phyloP scores from a whole-genome alignment of 2,888 invertebrate genomes.

The Acrobasis suavella region DNA sequence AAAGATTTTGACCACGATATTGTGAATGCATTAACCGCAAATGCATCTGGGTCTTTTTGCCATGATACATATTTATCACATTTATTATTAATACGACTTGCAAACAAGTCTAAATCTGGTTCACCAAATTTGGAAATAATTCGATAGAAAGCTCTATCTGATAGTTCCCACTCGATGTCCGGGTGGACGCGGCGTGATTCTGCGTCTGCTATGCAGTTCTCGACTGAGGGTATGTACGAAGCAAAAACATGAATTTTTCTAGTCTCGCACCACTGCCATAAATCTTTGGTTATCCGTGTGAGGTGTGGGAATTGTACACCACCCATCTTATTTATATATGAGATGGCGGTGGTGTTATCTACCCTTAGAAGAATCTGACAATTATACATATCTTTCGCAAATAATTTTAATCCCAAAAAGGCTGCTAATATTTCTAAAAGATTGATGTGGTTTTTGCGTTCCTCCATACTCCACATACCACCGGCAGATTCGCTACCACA shows the following conservation, averaged over 20 bases:
- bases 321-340: constrained; percentile 1
- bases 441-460: background rate
- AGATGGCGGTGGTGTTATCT: background rate
- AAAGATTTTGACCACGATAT: background rate
- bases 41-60: too few species aligned
- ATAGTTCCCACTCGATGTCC: too few species aligned
- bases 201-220: constrained; percentile 8
- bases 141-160: too few species aligned
- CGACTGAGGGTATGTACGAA: constrained; percentile 20
- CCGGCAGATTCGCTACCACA: background rate
- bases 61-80: too few species aligned
- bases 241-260: constrained; percentile 25
- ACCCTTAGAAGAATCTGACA: too few species aligned
- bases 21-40: constrained; percentile 2
- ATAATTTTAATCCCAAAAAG: background rate
- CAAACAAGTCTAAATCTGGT: too few species aligned
- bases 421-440: background rate
- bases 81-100: too few species aligned
- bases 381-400: background rate
- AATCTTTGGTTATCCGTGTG: constrained; percentile 16
- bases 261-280: constrained; percentile 31
- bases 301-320: constrained; percentile 20
- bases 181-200: too few species aligned
- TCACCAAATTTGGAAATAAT: too few species aligned
- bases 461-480: background rate